A percentile compares a stretch with the other conserved stretches of the same genome.
Evolutionary conservation across 1,140 invertebrate species (phyloP).

Genomic region (Formica exsecta): DNA sequence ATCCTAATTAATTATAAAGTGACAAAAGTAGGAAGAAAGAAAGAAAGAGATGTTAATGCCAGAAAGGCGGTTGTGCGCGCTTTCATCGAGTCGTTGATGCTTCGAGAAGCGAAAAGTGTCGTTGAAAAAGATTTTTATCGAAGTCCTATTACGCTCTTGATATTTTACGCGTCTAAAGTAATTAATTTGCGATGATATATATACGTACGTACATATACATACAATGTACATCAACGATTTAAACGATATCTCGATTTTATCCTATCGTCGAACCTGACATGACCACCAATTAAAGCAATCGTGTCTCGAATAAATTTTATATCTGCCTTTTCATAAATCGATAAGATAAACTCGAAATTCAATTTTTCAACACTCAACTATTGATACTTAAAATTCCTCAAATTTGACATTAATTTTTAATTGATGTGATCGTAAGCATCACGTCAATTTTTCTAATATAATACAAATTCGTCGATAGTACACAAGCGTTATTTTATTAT

Average conservation of each 20-base stretch:
- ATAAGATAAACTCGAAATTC: conserved; percentile 22
- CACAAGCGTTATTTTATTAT: conserved; percentile 3
- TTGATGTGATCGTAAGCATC: too few relatives aligned
- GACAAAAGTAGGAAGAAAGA: background rate
- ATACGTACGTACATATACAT: background rate
- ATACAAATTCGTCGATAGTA: too few relatives aligned
- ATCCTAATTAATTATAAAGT: background rate
- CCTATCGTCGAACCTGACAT: background rate
- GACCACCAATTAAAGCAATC: background rate
- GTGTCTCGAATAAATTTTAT: background rate
- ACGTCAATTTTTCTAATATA: too few relatives aligned
- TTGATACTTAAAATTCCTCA: too few relatives aligned
- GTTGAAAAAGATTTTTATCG: background rate
- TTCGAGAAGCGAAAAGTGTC: conserved; percentile 10
- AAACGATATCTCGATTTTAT: background rate
- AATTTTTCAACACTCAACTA: background rate
- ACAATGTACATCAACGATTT: too few relatives aligned
- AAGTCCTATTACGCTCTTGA: background rate
- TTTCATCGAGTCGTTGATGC: conserved; percentile 1
- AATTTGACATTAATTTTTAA: too few relatives aligned
- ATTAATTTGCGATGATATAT: background rate
- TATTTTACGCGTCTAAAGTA: background rate
- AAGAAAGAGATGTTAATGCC: conserved; percentile 15
- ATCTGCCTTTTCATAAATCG: conserved; percentile 7
- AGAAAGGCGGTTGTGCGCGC: background rate